Conservation (phyloP, 30 jellyfish, hydroid and myxozoan species). For the Pseudorhiza aurosa region DNA sequence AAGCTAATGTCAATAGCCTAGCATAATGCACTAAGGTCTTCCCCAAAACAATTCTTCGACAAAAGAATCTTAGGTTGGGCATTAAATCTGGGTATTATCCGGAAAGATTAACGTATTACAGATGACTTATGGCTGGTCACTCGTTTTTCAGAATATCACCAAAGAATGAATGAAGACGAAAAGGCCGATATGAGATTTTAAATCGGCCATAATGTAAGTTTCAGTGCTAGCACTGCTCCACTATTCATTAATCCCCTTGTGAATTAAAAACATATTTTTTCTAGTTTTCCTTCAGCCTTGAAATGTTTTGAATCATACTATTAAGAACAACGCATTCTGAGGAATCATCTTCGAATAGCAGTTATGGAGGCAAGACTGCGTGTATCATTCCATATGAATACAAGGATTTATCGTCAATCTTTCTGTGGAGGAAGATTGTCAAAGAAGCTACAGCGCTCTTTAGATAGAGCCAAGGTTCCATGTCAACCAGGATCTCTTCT, state of each 20-base stretch:
- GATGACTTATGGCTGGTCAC: constrained; percentile 40
- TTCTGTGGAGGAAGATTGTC: no score
- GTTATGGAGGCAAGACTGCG: no score
- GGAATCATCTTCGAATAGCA: no score
- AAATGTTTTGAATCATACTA: no score
- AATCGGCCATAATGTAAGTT: not conserved
- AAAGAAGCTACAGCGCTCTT: no score
- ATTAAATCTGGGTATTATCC: constrained; percentile 47
- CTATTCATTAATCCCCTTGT: not conserved
- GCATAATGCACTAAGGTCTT: constrained; percentile 7
- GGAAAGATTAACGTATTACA: constrained; percentile 56
- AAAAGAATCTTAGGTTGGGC: constrained; percentile 60
- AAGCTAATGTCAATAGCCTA: constrained; percentile 20
- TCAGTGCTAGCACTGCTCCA: not conserved
- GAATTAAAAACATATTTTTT: no score
- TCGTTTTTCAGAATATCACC: not conserved
- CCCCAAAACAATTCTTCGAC: constrained; percentile 31
- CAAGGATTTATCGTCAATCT: no score
- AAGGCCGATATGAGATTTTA: not conserved
- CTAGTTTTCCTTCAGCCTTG: no score
- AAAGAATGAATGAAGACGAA: constrained; percentile 7
- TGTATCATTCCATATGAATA: no score
- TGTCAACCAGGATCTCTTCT: no score
- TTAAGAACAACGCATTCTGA: no score
- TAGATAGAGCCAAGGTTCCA: no score